A percentile compares a stretch with the other conserved stretches of the same genome.
phyloP scores from a whole-genome alignment of 2,888 invertebrate species.

The Pemphredon lugubris region DNA sequence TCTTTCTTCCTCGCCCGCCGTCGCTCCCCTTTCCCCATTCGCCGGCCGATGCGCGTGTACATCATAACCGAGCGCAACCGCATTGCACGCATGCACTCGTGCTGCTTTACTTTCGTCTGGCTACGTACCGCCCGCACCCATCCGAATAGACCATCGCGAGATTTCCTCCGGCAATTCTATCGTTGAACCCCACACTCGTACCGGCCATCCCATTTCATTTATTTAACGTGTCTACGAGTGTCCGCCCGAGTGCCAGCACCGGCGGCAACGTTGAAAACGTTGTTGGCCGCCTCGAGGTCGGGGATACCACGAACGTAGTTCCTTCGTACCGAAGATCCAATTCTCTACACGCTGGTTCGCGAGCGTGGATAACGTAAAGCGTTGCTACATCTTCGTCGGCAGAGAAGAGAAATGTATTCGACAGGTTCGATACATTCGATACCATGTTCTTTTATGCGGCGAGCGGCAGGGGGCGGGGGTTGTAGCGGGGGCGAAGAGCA shows the following conservation, averaged over 20 bases:
- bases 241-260: constrained; percentile 14
- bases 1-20: constrained; percentile 2
- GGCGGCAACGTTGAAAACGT: constrained; percentile 15
- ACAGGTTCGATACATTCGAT: constrained; percentile 13
- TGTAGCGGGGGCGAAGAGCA: not conserved
- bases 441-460: not conserved
- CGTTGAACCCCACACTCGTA: too few relatives aligned
- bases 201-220: constrained; percentile 18
- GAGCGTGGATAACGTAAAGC: not conserved
- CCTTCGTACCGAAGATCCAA: not conserved
- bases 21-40: constrained; percentile 13
- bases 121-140: too few relatives aligned
- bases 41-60: not conserved
- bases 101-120: too few relatives aligned
- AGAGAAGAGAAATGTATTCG: not conserved
- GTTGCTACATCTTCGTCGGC: not conserved
- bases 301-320: constrained; percentile 2
- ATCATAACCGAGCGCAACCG: not conserved
- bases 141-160: too few relatives aligned
- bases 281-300: constrained; percentile 3
- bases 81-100: too few relatives aligned
- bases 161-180: too few relatives aligned
- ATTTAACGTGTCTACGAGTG: constrained; percentile 21
- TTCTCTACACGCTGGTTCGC: not conserved
- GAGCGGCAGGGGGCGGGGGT: too few relatives aligned